Percentiles rank a stretch among this genome's conserved stretches.
Conservation (phyloP, 2,888 invertebrate genomes). For the Drosophila mercatorum region DNA sequence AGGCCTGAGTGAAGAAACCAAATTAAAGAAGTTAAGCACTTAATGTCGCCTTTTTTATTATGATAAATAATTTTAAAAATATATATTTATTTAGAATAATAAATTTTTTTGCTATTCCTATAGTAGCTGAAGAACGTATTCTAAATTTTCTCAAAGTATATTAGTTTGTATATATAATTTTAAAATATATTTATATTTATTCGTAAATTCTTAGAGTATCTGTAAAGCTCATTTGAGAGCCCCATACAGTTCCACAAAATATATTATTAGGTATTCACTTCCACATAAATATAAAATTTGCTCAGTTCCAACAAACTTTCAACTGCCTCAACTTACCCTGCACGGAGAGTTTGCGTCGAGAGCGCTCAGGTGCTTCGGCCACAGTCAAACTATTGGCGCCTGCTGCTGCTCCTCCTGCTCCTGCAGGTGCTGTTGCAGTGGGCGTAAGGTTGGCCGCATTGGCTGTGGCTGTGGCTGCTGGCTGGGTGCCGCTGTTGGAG, state of each 20-base stretch:
- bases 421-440: slow-evolving; percentile 40
- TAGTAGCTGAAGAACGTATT: no score
- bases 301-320: background rate
- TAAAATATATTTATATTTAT: no score
- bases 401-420: slow-evolving; percentile 33
- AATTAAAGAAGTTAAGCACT: slow-evolving; percentile 36
- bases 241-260: no score
- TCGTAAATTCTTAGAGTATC: background rate
- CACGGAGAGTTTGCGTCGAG: slow-evolving; percentile 83
- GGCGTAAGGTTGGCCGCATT: slow-evolving; percentile 49
- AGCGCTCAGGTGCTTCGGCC: slow-evolving; percentile 80
- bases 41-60: background rate
- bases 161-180: no score
- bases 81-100: no score
- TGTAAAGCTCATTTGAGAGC: background rate
- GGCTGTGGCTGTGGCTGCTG: slow-evolving; percentile 9
- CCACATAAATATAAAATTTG: background rate
- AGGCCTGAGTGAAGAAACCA: slow-evolving; percentile 71
- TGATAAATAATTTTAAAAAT: no score
- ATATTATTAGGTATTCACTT: background rate
- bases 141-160: no score
- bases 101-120: no score
- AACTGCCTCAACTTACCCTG: slow-evolving; percentile 76
- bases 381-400: slow-evolving; percentile 69
- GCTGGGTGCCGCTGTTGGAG: slow-evolving; percentile 57